Percentiles rank a stretch among this genome's conserved stretches.
Conservation (phyloP, 2,113 vertebrate species). For the Neopipo cinnamomea region DNA sequence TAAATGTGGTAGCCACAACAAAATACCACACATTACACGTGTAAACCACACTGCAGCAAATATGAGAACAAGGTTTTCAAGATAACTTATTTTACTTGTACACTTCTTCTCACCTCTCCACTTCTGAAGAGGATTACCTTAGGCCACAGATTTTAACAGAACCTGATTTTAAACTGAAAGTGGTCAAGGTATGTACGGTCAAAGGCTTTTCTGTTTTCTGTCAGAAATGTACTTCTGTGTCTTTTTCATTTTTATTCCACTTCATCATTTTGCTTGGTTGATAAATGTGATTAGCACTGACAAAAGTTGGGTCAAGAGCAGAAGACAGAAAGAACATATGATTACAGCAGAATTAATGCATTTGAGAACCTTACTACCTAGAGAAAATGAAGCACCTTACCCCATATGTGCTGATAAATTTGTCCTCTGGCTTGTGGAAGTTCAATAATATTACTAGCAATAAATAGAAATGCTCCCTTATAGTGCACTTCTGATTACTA, state of each 20-base stretch:
- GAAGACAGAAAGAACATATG: not conserved
- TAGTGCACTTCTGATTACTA: not conserved
- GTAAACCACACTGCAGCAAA: not conserved
- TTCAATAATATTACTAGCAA: not conserved
- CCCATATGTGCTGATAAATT: not conserved
- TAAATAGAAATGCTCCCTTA: not conserved
- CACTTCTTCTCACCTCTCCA: not conserved
- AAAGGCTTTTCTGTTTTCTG: not conserved
- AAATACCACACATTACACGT: not conserved
- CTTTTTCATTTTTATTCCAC: not conserved
- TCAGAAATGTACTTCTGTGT: not conserved
- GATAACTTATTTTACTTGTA: not conserved
- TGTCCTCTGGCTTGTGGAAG: not conserved
- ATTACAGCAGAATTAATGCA: not conserved
- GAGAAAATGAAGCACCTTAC: not conserved
- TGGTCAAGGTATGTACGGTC: not conserved
- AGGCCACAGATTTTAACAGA: not conserved
- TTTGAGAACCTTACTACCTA: not conserved
- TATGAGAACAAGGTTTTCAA: not conserved
- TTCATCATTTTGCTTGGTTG: not conserved
- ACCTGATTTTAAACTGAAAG: not conserved
- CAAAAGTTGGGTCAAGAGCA: not conserved
- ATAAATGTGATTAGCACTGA: not conserved
- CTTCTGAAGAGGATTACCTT: not conserved
- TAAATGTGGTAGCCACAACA: not conserved